phyloP scores from a whole-genome alignment of 2,113 vertebrate genomes.

The Xenopus borealis region DNA sequence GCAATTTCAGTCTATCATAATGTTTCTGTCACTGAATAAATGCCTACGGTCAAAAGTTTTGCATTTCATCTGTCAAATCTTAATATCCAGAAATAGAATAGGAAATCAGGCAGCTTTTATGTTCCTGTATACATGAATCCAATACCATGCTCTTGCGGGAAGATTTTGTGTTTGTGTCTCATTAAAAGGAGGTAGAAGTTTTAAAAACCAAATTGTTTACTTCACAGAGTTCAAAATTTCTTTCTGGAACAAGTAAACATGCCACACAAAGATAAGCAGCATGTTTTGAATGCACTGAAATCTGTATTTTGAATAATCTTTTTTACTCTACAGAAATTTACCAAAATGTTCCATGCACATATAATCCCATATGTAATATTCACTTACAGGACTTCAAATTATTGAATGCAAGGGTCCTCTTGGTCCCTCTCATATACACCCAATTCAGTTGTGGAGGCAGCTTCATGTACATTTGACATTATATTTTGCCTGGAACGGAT shows the following conservation, averaged over 20 bases:
- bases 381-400: too few species aligned
- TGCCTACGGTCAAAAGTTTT: neutral
- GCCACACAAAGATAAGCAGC: neutral
- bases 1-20: neutral
- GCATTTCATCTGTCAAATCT: neutral
- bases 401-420: too few species aligned
- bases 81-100: neutral
- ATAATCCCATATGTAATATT: too few species aligned
- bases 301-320: too few species aligned
- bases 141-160: neutral
- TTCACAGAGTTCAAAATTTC: neutral
- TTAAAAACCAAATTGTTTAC: neutral
- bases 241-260: neutral
- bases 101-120: neutral
- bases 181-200: neutral
- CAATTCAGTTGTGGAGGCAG: too few species aligned
- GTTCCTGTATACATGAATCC: neutral
- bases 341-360: too few species aligned
- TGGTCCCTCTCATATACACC: too few species aligned
- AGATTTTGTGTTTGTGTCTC: neutral
- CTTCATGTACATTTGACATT: too few species aligned
- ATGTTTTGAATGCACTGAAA: too few species aligned
- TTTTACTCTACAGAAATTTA: too few species aligned
- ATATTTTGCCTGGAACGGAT: too few species aligned
- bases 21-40: neutral